Percentiles rank a stretch among this genome's conserved stretches.
phyloP scores from a whole-genome alignment of 2,888 invertebrate genomes.

The Poecilus cupreus region DNA sequence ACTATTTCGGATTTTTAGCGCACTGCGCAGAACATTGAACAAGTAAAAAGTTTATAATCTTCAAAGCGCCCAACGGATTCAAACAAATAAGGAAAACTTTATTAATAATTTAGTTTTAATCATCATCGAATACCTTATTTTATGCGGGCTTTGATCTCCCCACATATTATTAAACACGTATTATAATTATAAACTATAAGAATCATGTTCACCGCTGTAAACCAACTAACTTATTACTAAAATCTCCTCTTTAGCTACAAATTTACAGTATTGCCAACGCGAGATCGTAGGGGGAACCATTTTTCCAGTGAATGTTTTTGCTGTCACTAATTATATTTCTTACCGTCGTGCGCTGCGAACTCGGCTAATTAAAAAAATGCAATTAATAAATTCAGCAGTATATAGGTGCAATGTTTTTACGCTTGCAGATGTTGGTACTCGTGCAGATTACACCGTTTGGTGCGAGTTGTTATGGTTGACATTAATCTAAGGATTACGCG shows the following conservation, averaged over 20 bases:
- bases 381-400: slow-evolving; percentile 1
- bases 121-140: slow-evolving; percentile 10
- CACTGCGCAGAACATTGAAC: too few relatives aligned
- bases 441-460: neutral
- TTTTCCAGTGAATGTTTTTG: neutral
- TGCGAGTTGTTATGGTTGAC: slow-evolving; percentile 14
- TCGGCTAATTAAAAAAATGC: neutral
- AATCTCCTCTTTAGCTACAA: slow-evolving; percentile 12
- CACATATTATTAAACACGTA: neutral
- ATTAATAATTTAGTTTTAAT: slow-evolving; percentile 24
- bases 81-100: neutral
- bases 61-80: too few relatives aligned
- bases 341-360: neutral
- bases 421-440: neutral
- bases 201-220: neutral
- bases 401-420: slow-evolving; percentile 1
- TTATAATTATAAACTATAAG: slow-evolving; percentile 20
- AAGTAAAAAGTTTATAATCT: too few relatives aligned
- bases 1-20: too few relatives aligned
- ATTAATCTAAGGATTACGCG: slow-evolving; percentile 40
- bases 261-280: neutral
- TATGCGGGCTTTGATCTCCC: slow-evolving; percentile 5
- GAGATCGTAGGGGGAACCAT: neutral
- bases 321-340: neutral
- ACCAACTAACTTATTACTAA: neutral